Percentiles rank a stretch among this genome's conserved stretches.
These are phyloP conservation scores for Triplophysa bombifrons DNA, from an alignment of 2,797 vertebrate genomes.

Conservation along the genomic window DNA sequence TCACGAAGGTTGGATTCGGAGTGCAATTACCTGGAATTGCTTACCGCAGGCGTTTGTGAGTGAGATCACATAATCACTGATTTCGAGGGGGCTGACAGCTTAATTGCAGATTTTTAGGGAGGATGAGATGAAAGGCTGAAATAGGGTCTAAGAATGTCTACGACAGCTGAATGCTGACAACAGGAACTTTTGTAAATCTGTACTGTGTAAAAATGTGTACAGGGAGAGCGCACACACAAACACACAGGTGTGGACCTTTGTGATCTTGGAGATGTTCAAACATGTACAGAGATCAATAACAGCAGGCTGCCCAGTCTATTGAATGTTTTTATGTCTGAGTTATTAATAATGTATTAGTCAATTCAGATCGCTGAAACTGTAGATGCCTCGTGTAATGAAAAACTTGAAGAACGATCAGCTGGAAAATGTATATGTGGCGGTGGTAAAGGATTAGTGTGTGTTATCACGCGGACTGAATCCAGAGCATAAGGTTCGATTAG, in stretches of 20 bases:
- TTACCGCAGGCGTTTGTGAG: background rate
- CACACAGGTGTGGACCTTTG: background rate
- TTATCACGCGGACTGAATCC: background rate
- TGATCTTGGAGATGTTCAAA: constrained; percentile 11
- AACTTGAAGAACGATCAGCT: constrained; percentile 6
- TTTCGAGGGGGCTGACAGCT: background rate
- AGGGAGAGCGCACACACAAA: background rate
- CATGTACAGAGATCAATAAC: constrained; percentile 13
- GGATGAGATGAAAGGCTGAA: background rate
- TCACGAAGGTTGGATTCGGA: background rate
- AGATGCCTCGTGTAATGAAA: constrained; percentile 4
- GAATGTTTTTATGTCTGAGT: constrained; percentile 24
- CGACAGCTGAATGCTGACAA: background rate
- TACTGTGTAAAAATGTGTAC: background rate
- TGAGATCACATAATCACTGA: background rate
- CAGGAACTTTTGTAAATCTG: background rate
- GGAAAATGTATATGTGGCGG: background rate
- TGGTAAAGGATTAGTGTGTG: background rate
- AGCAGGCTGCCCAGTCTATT: background rate
- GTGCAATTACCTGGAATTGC: constrained; percentile 5
- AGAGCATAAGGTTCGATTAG: constrained; percentile 12
- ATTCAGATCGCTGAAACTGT: constrained; percentile 9
- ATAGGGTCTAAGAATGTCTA: background rate
- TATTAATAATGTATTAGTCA: constrained; percentile 44
- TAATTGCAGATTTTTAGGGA: background rate